Percentiles rank a stretch among this genome's conserved stretches.
Evolutionary conservation across 2,888 invertebrate genomes (phyloP).

Genomic region (Charanyca ferruginea): DNA sequence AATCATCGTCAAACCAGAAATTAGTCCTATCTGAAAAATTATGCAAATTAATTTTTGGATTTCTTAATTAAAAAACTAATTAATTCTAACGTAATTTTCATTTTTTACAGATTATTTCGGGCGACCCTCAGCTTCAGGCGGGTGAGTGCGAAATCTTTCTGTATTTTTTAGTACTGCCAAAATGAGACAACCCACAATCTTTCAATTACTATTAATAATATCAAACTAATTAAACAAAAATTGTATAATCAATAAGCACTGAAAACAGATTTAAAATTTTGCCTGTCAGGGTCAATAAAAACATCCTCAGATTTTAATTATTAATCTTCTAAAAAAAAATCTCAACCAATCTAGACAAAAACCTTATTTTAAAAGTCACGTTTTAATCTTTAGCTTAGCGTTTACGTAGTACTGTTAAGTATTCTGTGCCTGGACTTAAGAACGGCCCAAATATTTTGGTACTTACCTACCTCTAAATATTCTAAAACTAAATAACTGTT

Average conservation of each 20-base stretch:
- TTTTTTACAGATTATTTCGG: slow-evolving; percentile 41
- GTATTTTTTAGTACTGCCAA: too few species aligned
- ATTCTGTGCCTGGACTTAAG: too few species aligned
- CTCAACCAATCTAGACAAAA: background rate
- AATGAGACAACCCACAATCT: too few species aligned
- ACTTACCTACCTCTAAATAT: too few species aligned
- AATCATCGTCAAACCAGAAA: slow-evolving; percentile 1
- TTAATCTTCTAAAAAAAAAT: background rate
- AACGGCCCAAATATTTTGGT: too few species aligned
- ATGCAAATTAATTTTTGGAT: slow-evolving; percentile 8
- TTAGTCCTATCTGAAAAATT: background rate
- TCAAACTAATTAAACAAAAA: background rate
- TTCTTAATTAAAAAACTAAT: slow-evolving; percentile 20
- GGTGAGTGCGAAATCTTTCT: slow-evolving; percentile 19
- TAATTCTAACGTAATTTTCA: slow-evolving; percentile 22
- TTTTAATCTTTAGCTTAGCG: background rate
- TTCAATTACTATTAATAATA: too few species aligned
- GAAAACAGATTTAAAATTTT: background rate
- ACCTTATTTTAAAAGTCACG: slow-evolving; percentile 1
- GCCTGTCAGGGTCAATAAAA: background rate
- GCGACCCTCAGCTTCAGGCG: background rate
- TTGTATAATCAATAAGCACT: too few species aligned
- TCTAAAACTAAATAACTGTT: too few species aligned
- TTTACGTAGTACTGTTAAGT: too few species aligned
- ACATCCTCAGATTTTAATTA: too few species aligned